Conservation (phyloP, 1,140 invertebrate genomes). For the Drosophila pseudoobscura region DNA sequence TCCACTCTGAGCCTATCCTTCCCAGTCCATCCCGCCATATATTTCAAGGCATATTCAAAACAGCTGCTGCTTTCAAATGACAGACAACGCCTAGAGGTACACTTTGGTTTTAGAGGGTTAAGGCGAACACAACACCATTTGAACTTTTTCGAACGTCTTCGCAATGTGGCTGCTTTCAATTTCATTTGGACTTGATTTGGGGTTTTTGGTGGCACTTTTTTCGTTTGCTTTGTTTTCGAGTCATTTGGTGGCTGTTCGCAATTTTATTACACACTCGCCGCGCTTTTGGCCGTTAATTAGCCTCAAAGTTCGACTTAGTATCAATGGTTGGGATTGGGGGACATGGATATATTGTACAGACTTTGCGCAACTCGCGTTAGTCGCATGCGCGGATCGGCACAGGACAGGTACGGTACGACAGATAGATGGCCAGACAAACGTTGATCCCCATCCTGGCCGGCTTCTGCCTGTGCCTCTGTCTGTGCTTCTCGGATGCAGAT, state of each 20-base stretch:
- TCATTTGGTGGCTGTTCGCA: conserved; percentile 38
- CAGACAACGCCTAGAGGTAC: not conserved
- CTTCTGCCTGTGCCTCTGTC: not conserved
- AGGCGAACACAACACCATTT: conserved; percentile 45
- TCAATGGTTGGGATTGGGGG: not conserved
- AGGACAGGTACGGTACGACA: conserved; percentile 45
- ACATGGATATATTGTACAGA: conserved; percentile 39
- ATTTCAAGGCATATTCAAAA: not conserved
- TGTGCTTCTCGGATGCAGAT: conserved; percentile 12
- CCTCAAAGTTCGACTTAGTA: conserved; percentile 13
- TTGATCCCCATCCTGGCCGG: conserved; percentile 7
- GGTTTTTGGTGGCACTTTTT: conserved; percentile 4
- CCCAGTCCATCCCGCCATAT: no score
- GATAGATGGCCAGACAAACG: conserved; percentile 32
- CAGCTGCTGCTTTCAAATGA: no score
- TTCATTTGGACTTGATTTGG: conserved; percentile 47
- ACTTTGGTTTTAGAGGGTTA: conserved; percentile 28
- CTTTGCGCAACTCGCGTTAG: conserved; percentile 44
- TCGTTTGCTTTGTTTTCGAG: conserved; percentile 9
- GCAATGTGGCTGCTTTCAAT: conserved; percentile 38
- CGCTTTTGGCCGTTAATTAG: conserved; percentile 37
- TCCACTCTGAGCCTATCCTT: no score
- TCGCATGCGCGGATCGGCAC: conserved; percentile 31
- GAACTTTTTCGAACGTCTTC: conserved; percentile 57
- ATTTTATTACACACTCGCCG: conserved; percentile 50